Conservation (phyloP, 2,888 invertebrate species). For the Prenolepis imparis region DNA sequence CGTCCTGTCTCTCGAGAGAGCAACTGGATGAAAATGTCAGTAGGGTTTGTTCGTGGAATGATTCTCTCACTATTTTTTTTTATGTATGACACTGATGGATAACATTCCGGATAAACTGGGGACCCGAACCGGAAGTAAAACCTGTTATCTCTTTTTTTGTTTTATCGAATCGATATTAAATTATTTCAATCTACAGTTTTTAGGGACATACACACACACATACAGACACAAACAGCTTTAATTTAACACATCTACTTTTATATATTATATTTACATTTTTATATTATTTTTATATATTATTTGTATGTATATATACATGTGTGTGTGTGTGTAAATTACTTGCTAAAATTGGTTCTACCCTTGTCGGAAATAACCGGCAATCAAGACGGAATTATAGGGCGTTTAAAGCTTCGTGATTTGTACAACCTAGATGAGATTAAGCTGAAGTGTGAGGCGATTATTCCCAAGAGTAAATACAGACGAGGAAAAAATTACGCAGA, state of each 20-base stretch:
- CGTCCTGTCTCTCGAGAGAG: neutral
- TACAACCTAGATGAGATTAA: constrained; percentile 53
- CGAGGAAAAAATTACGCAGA: constrained; percentile 35
- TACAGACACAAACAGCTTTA: neutral
- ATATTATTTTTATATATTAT: no score
- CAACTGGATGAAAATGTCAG: neutral
- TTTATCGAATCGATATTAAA: neutral
- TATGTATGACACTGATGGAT: neutral
- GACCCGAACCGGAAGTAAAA: neutral
- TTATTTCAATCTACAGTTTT: neutral
- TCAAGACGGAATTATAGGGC: neutral
- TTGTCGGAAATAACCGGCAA: neutral
- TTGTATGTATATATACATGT: no score
- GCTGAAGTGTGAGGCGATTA: constrained; percentile 50
- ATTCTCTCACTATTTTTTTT: neutral
- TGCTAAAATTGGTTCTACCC: neutral
- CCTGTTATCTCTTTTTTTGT: neutral
- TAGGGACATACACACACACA: neutral
- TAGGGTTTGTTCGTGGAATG: neutral
- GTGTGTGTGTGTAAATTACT: neutral
- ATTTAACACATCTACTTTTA: neutral
- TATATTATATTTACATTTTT: no score
- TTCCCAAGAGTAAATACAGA: constrained; percentile 45
- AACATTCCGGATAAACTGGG: neutral
- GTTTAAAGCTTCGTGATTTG: constrained; percentile 5